phyloP scores from a whole-genome alignment of 2,888 invertebrate genomes.

The Sarcophaga carnaria region DNA sequence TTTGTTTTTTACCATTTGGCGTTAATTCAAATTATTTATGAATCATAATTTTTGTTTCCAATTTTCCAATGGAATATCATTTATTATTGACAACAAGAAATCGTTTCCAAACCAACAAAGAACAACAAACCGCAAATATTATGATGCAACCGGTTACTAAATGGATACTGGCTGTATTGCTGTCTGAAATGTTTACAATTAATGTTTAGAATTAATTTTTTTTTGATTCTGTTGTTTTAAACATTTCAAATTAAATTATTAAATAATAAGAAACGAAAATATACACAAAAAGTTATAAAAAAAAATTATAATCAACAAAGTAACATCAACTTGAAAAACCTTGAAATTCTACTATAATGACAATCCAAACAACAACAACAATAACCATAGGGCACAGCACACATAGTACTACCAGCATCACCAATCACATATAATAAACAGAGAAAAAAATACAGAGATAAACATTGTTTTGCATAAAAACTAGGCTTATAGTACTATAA shows the following conservation, averaged over 20 bases:
- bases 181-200: too few species aligned
- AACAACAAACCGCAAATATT: slow-evolving; percentile 56
- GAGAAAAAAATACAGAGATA: background rate
- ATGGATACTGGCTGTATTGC: background rate
- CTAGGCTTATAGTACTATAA: slow-evolving; percentile 5
- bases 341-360: slow-evolving; percentile 65
- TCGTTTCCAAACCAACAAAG: background rate
- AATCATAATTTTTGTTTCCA: background rate
- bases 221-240: background rate
- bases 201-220: too few species aligned
- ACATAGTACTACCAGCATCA: background rate
- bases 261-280: background rate
- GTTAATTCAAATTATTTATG: too few species aligned
- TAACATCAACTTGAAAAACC: slow-evolving; percentile 32
- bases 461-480: slow-evolving; percentile 44
- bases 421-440: background rate
- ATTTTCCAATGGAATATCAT: slow-evolving; percentile 45
- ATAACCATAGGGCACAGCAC: background rate
- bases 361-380: slow-evolving; percentile 9
- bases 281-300: background rate
- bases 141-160: slow-evolving; percentile 53
- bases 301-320: background rate
- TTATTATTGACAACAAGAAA: slow-evolving; percentile 24
- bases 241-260: background rate
- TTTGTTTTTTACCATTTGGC: too few species aligned